Conservation (phyloP, 2,888 invertebrate species). For the Drosophila trichaetosa region DNA sequence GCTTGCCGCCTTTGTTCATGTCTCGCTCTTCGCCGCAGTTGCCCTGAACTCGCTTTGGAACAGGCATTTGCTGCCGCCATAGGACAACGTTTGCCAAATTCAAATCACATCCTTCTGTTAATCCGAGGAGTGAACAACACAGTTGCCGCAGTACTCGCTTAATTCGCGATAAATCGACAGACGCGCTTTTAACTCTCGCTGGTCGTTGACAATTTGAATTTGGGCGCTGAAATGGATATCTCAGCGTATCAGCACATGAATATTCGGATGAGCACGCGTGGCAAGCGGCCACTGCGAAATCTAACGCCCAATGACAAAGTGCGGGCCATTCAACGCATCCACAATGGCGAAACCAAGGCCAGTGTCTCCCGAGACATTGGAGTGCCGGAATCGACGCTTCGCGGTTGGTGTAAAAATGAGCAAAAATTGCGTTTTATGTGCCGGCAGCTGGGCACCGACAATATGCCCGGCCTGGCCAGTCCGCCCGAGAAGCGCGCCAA, state of each 20-base stretch:
- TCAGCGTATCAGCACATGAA: conserved; percentile 82
- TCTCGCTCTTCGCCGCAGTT: conserved; percentile 67
- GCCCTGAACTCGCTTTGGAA: conserved; percentile 56
- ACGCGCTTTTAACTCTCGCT: conserved; percentile 38
- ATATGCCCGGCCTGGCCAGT: conserved; percentile 71
- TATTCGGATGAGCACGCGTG: conserved; percentile 88
- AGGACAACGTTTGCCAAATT: conserved; percentile 55
- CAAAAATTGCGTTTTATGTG: conserved; percentile 90
- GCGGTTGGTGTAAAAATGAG: conserved; percentile 95
- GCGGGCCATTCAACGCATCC: conserved; percentile 92
- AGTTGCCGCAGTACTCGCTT: conserved; percentile 49
- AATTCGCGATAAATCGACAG: not conserved
- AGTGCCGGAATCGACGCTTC: conserved; percentile 93
- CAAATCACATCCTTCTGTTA: conserved; percentile 81
- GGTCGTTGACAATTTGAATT: conserved; percentile 27
- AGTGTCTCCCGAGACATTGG: conserved; percentile 93
- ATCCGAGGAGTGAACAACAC: conserved; percentile 77
- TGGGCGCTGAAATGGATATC: conserved; percentile 72
- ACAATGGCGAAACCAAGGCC: conserved; percentile 93
- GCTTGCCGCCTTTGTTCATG: conserved; percentile 12
- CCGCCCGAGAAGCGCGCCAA: conserved; percentile 83
- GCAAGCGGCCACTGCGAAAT: conserved; percentile 91
- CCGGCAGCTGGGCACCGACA: conserved; percentile 89
- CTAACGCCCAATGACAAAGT: conserved; percentile 91
- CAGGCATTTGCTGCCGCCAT: conserved; percentile 45